A percentile compares a stretch with the other conserved stretches of the same genome.
phyloP scores from a whole-genome alignment of 2,797 vertebrate species.

The Hephaestus fuliginosus region DNA sequence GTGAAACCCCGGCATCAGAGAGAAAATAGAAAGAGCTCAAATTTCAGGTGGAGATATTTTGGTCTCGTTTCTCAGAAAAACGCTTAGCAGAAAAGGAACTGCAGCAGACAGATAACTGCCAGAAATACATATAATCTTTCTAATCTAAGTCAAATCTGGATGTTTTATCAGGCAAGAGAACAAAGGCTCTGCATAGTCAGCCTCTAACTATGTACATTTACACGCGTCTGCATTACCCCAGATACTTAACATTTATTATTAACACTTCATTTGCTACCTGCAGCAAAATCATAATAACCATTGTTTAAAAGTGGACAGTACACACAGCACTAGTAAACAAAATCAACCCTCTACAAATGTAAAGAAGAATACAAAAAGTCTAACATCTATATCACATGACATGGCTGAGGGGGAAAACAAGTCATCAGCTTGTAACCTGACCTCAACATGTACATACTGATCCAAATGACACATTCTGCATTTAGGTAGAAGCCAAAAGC shows the following conservation, averaged over 20 bases:
- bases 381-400: conserved; percentile 20
- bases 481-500: too few relatives aligned
- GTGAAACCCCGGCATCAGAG: conserved; percentile 67
- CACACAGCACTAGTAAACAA: background rate
- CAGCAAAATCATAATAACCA: background rate
- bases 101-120: conserved; percentile 40
- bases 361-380: background rate
- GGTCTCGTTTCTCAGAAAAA: conserved; percentile 71
- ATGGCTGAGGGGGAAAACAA: conserved; percentile 1
- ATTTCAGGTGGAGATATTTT: conserved; percentile 78
- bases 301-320: background rate
- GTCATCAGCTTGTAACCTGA: conserved; percentile 8
- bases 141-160: conserved; percentile 28
- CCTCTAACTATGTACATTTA: conserved; percentile 9
- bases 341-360: conserved; percentile 10
- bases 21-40: conserved; percentile 75
- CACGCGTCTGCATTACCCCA: background rate
- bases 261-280: background rate
- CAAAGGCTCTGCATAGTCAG: conserved; percentile 10
- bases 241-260: background rate
- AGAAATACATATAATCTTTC: conserved; percentile 29
- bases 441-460: background rate
- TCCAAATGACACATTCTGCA: background rate
- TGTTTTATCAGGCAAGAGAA: conserved; percentile 32
- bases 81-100: conserved; percentile 49